Conservation (phyloP, 2,888 invertebrate genomes). For the Mythimna albipuncta region DNA sequence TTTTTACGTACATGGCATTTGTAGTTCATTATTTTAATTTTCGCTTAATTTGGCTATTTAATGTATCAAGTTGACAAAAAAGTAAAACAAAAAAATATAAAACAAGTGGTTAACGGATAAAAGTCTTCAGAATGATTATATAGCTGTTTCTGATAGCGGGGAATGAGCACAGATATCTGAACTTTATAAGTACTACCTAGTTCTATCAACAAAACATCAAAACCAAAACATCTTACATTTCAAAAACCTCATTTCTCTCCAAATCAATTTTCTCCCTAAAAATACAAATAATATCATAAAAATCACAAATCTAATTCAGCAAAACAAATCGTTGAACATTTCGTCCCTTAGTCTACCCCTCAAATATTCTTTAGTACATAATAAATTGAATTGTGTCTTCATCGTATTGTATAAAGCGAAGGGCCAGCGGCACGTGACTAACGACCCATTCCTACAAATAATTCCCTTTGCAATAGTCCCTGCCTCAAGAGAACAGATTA, state of each 20-base stretch:
- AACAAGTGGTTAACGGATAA: no score
- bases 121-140: no score
- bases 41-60: no score
- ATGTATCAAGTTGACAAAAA: no score
- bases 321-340: slow-evolving; percentile 58
- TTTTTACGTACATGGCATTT: no score
- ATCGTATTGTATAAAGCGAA: slow-evolving; percentile 60
- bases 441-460: slow-evolving; percentile 58
- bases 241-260: slow-evolving; percentile 25
- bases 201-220: background rate
- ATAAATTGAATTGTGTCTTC: slow-evolving; percentile 68
- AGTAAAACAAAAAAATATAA: no score
- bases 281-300: slow-evolving; percentile 48
- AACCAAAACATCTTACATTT: slow-evolving; percentile 7
- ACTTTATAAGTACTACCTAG: background rate
- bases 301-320: slow-evolving; percentile 57
- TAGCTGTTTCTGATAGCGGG: no score
- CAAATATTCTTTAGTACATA: slow-evolving; percentile 63
- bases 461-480: slow-evolving; percentile 59
- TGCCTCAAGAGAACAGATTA: slow-evolving; percentile 55
- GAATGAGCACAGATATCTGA: background rate
- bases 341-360: slow-evolving; percentile 57
- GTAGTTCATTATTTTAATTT: no score
- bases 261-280: slow-evolving; percentile 36
- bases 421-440: slow-evolving; percentile 63